A percentile compares a stretch with the other conserved stretches of the same genome.
Conservation (phyloP, 64 coral and sea anemone species). For the Montipora efflorescens region DNA sequence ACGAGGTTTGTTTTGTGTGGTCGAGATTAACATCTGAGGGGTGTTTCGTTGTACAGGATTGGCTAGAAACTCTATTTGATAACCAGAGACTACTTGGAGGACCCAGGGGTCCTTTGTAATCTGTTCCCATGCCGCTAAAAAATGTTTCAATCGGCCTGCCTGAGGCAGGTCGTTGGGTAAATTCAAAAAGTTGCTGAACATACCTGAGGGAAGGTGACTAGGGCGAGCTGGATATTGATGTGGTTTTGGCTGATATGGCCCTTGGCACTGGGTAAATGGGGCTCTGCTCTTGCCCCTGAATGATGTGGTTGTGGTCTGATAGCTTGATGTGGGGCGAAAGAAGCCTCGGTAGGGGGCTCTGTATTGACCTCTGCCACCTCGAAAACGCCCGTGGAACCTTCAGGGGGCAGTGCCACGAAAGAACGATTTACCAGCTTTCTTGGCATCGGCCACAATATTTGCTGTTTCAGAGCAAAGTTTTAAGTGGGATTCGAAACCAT, state of each 20-base stretch:
- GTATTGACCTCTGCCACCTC: conserved; percentile 62
- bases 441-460: conserved; percentile 10
- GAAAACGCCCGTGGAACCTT: conserved; percentile 40
- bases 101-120: conserved; percentile 74
- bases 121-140: conserved; percentile 59
- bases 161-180: neutral
- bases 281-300: conserved; percentile 16
- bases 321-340: conserved; percentile 22
- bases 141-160: conserved; percentile 56
- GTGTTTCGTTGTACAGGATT: neutral
- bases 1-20: neutral
- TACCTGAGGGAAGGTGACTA: conserved; percentile 48
- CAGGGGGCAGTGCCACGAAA: conserved; percentile 55
- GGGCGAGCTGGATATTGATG: conserved; percentile 17
- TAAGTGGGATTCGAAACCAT: conserved; percentile 13
- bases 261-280: neutral
- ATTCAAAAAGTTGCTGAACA: conserved; percentile 40
- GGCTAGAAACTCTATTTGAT: conserved; percentile 33
- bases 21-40: neutral
- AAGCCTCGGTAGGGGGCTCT: conserved; percentile 45
- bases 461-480: conserved; percentile 59
- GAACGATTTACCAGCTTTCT: conserved; percentile 42
- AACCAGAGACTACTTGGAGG: conserved; percentile 44
- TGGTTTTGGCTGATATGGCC: conserved; percentile 11
- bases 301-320: conserved; percentile 31